Evolutionary conservation across 2,888 invertebrate genomes (phyloP).

Genomic region (Xestoiulus laeticollis): DNA sequence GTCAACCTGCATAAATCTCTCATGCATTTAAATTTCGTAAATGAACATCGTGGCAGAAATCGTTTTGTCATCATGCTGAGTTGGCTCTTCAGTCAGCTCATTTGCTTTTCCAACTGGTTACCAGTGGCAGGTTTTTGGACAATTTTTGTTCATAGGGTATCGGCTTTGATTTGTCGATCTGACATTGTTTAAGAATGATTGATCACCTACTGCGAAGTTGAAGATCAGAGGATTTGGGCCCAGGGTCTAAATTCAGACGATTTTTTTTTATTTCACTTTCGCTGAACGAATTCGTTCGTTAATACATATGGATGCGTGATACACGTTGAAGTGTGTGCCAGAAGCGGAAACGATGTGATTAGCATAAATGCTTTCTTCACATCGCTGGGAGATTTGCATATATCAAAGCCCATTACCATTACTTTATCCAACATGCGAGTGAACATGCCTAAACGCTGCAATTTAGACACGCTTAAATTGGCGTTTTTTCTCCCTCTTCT

Average conservation of each 20-base stretch:
- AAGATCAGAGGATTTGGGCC: conserved; percentile 34
- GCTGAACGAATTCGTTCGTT: conserved; percentile 28
- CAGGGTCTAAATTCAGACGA: conserved; percentile 11
- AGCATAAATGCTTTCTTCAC: conserved; percentile 37
- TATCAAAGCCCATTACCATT: conserved; percentile 37
- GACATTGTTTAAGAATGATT: conserved; percentile 37
- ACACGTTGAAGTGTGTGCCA: conserved; percentile 25
- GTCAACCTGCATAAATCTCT: not conserved
- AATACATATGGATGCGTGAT: conserved; percentile 33
- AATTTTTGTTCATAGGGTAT: conserved; percentile 28
- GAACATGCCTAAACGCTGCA: conserved; percentile 37
- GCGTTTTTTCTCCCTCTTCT: not conserved
- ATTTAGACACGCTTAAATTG: conserved; percentile 34
- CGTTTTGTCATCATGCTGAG: conserved; percentile 33
- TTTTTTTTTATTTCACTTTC: conserved; percentile 27
- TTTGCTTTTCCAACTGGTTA: conserved; percentile 18
- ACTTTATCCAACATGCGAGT: conserved; percentile 37
- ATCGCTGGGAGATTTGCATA: conserved; percentile 37
- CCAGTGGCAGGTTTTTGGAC: not conserved
- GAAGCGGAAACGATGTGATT: conserved; percentile 34
- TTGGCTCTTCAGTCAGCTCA: conserved; percentile 6
- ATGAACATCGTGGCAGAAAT: not conserved
- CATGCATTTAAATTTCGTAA: not conserved
- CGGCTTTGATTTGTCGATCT: conserved; percentile 22
- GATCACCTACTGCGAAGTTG: conserved; percentile 34